Evolutionary conservation across 2,113 vertebrate genomes (phyloP), one percentile per base, ranked within the genome.

Genomic region (Python bivittatus): DNA sequence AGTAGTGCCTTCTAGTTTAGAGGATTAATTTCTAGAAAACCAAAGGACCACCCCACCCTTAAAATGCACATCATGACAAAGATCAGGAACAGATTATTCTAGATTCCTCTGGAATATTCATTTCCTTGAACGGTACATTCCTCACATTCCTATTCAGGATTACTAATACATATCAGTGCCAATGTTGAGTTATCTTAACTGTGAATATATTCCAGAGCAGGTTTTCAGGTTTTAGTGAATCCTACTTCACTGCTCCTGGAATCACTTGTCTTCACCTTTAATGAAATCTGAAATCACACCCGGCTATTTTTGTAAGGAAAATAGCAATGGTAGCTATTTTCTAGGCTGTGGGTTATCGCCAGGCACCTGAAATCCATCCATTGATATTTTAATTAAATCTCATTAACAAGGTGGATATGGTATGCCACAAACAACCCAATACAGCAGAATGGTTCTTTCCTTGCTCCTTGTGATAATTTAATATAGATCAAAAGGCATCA

Each of bases 331-430:
- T 12, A 83, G 44, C 12, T 33, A n/a, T 38, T 25, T 25, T 27
- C 2, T 83, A 56, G 23, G 68, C 11, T 33, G 2, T 44, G 17
- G 33, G 68, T 72, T 57, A 25, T 84, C 38, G 44, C 52, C 9
- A 42, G 42, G 33, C 89, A 22, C 3, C 54, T 84, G 54, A 29
- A 90, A 90, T 58, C 72, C 25, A 84, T 90, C 54, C 33, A 44
- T 44, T 58, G 72, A 90, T 48, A 27, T 90, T 84, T 90, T 42
- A 84, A 90, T 90, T 84, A 90, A 44, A 90, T 6, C 53, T 58
- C 17, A 27, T 58, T 84, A 90, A 58, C 72, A 58, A 56, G 72
- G 89, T n/a, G 54, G 7, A 84, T 58, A 42, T 25, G 10, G 23
- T 38, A 10, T 84, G 38, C 25, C 8, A 29, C 15, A 29, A 25